A percentile compares a stretch with the other conserved stretches of the same genome.
phyloP scores from a whole-genome alignment of 2,797 vertebrate genomes.

The Urosaurus nigricauda region DNA sequence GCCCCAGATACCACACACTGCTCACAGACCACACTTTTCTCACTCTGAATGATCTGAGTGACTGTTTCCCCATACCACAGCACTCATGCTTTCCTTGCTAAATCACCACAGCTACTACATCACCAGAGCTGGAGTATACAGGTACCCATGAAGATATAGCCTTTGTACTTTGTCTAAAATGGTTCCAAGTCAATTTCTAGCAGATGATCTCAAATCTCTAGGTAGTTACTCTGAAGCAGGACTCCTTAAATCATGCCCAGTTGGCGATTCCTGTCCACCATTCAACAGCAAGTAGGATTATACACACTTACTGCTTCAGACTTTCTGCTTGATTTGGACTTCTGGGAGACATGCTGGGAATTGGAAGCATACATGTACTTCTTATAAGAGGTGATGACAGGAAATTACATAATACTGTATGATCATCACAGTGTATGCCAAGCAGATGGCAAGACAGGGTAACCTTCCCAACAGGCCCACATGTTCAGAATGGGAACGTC shows the following conservation, averaged over 20 bases:
- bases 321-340: background rate
- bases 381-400: background rate
- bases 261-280: background rate
- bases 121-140: background rate
- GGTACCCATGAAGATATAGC: background rate
- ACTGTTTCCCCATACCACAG: background rate
- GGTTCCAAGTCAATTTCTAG: background rate
- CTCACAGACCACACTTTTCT: too few relatives aligned
- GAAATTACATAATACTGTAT: background rate
- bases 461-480: background rate
- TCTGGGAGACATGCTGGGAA: background rate
- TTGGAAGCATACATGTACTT: background rate
- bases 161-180: background rate
- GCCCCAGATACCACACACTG: too few relatives aligned
- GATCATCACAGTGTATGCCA: background rate
- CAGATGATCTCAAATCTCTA: background rate
- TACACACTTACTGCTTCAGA: background rate
- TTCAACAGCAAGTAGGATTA: background rate
- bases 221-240: background rate
- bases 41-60: too few relatives aligned
- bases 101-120: background rate
- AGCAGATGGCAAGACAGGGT: background rate
- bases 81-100: background rate
- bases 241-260: background rate
- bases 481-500: background rate